phyloP scores from a whole-genome alignment of 2,888 invertebrate genomes.

The Drosophila kuntzei region DNA sequence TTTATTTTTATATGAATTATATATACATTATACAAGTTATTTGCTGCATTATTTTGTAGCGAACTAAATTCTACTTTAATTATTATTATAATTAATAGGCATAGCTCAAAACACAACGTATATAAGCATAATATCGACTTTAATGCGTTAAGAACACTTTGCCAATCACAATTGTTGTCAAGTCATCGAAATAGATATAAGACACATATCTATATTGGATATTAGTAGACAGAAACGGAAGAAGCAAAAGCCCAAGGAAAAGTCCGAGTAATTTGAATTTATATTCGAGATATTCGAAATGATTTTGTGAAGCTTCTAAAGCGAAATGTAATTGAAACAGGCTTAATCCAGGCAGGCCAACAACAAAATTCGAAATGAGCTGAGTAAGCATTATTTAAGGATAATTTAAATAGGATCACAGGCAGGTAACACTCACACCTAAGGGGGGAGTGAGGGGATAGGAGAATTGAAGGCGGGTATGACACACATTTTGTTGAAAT shows the following conservation, averaged over 20 bases:
- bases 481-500: constrained; percentile 39
- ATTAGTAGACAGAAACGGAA: constrained; percentile 3
- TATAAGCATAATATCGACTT: neutral
- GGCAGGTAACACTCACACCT: constrained; percentile 8
- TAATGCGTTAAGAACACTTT: neutral
- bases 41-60: no score
- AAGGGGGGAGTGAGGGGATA: neutral
- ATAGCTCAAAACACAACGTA: neutral
- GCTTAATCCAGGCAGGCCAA: constrained; percentile 38
- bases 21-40: no score
- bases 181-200: constrained; percentile 4
- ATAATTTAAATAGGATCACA: constrained; percentile 64
- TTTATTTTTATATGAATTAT: no score
- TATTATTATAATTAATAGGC: neutral
- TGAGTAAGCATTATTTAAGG: constrained; percentile 67
- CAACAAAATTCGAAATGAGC: constrained; percentile 41
- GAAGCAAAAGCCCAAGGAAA: neutral
- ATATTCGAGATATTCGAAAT: constrained; percentile 19
- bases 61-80: no score
- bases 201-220: neutral
- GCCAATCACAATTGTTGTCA: neutral
- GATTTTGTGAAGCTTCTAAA: constrained; percentile 3
- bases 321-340: constrained; percentile 53
- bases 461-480: neutral
- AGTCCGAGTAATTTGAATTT: constrained; percentile 39